Evolutionary conservation across 2,888 invertebrate genomes (phyloP).

Genomic region (Odontocerum albicorne): DNA sequence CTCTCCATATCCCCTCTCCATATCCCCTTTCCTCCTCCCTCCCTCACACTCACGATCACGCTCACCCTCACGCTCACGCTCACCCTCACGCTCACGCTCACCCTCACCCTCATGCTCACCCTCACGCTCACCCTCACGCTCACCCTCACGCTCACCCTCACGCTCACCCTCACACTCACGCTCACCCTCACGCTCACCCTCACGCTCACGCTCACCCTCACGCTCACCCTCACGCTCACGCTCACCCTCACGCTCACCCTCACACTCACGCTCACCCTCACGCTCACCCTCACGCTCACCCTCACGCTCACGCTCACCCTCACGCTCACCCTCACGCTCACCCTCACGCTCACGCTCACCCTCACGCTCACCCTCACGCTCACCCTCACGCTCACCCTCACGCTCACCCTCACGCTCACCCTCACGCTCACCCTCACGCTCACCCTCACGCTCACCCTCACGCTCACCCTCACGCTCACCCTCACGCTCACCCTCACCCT

Average conservation of each 20-base stretch:
- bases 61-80: not conserved
- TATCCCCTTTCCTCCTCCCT: not conserved
- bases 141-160: not conserved
- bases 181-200: not conserved
- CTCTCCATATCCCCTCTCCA: not conserved
- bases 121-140: not conserved
- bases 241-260: conserved; percentile 39
- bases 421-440: not conserved
- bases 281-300: not conserved
- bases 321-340: not conserved
- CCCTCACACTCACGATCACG: not conserved
- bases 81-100: not conserved
- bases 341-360: not conserved
- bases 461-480: not conserved
- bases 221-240: conserved; percentile 20
- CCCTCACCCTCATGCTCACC: not conserved
- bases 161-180: not conserved
- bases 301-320: not conserved
- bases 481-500: not conserved
- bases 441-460: not conserved
- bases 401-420: not conserved
- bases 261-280: conserved; percentile 28
- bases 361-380: not conserved
- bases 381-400: not conserved
- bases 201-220: not conserved